phyloP scores from a whole-genome alignment of 1,140 invertebrate species.

The Belonocnema kinseyi region DNA sequence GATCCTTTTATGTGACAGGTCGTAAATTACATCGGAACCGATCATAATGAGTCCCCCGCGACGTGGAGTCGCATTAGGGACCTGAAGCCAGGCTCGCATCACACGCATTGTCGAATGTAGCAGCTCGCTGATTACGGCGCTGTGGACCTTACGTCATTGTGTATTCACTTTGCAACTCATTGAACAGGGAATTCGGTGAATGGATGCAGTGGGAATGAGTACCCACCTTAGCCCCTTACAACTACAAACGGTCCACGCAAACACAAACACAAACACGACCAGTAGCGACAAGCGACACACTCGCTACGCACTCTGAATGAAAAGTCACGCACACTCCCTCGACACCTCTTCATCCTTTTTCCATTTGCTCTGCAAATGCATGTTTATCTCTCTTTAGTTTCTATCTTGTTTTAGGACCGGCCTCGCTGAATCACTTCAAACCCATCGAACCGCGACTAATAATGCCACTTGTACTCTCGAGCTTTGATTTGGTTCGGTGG shows the following conservation, averaged over 20 bases:
- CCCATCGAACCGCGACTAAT: slow-evolving; percentile 57
- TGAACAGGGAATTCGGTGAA: slow-evolving; percentile 71
- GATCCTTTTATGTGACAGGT: slow-evolving; percentile 41
- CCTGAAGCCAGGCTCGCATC: slow-evolving; percentile 47
- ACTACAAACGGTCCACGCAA: slow-evolving; percentile 46
- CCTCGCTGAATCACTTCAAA: slow-evolving; percentile 22
- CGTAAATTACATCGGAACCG: slow-evolving; percentile 56
- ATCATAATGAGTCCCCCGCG: slow-evolving; percentile 60
- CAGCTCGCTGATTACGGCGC: slow-evolving; percentile 42
- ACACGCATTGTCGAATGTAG: slow-evolving; percentile 47
- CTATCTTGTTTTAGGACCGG: slow-evolving; percentile 42
- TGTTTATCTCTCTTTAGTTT: slow-evolving; percentile 43
- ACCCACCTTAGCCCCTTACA: slow-evolving; percentile 23
- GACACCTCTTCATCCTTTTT: slow-evolving; percentile 1
- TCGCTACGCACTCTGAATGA: slow-evolving; percentile 60
- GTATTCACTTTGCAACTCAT: slow-evolving; percentile 67
- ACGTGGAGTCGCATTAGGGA: slow-evolving; percentile 36
- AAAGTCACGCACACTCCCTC: slow-evolving; percentile 48
- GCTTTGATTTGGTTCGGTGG: background rate
- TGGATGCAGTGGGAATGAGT: slow-evolving; percentile 56
- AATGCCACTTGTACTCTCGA: slow-evolving; percentile 57
- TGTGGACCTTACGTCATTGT: slow-evolving; percentile 63
- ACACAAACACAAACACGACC: slow-evolving; percentile 38
- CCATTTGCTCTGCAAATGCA: background rate
- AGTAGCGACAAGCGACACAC: slow-evolving; percentile 56